A percentile compares a stretch with the other conserved stretches of the same genome.
These are phyloP conservation scores for Alethe diademata DNA, from an alignment of 2,113 vertebrate genomes.

Conservation along the genomic window DNA sequence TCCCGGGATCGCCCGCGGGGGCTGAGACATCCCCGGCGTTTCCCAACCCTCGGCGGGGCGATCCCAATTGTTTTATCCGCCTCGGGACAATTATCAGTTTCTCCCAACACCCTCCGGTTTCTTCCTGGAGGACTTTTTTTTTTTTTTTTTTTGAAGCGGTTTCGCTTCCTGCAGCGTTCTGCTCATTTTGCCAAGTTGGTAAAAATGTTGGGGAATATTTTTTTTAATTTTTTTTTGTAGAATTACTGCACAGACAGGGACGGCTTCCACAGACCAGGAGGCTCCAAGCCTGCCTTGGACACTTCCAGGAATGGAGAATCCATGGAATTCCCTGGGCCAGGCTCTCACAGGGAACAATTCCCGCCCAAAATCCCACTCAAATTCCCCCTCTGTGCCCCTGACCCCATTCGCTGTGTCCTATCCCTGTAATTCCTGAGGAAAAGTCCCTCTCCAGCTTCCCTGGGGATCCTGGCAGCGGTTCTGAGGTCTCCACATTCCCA, in stretches of 20 bases:
- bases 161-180: not conserved
- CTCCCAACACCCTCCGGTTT: conserved; percentile 18
- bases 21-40: not conserved
- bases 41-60: not conserved
- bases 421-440: not conserved
- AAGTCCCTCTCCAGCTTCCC: not conserved
- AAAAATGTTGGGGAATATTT: not conserved
- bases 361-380: not conserved
- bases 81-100: not conserved
- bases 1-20: not conserved
- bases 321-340: not conserved
- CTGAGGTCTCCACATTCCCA: not conserved
- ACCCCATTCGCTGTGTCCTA: not conserved
- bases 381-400: not conserved
- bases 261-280: not conserved
- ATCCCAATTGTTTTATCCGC: not conserved
- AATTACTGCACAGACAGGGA: not conserved
- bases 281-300: not conserved
- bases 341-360: not conserved
- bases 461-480: not conserved
- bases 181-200: not conserved
- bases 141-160: not conserved
- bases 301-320: not conserved
- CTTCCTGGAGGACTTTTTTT: not conserved
- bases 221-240: too few relatives aligned